Evolutionary conservation across 2,888 invertebrate species (phyloP).

Genomic region (Caenorhabditis japonica): DNA sequence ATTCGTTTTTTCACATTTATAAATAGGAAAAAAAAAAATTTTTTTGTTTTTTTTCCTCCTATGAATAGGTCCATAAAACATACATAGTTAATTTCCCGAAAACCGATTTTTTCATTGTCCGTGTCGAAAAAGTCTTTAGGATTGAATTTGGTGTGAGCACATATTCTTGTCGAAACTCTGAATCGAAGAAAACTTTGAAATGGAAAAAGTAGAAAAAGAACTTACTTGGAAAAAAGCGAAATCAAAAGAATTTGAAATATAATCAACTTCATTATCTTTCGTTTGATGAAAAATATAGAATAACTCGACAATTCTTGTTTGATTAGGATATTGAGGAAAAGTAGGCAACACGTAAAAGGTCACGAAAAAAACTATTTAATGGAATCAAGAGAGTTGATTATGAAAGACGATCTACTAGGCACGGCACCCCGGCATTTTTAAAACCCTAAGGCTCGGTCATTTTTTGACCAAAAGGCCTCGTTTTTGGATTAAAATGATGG

Average conservation of each 20-base stretch:
- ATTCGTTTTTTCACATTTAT: no score
- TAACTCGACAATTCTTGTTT: no score
- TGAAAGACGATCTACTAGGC: no score
- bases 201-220: not conserved
- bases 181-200: not conserved
- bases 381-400: no score
- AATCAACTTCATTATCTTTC: slow-evolving; percentile 17
- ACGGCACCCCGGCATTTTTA: no score
- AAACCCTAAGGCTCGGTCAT: no score
- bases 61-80: no score
- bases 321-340: not conserved
- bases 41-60: no score
- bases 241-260: slow-evolving; percentile 16
- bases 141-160: slow-evolving; percentile 9
- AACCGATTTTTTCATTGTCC: not conserved
- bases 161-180: slow-evolving; percentile 9
- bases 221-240: slow-evolving; percentile 14
- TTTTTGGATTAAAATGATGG: no score
- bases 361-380: not conserved
- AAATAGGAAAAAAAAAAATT: no score
- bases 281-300: no score
- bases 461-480: no score
- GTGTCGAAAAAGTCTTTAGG: slow-evolving; percentile 11
- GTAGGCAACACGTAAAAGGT: not conserved
- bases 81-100: slow-evolving; percentile 4